These are phyloP conservation scores for Cyprinodon brontotheroides DNA, from an alignment of 2,113 vertebrate genomes.

Conservation along the genomic window DNA sequence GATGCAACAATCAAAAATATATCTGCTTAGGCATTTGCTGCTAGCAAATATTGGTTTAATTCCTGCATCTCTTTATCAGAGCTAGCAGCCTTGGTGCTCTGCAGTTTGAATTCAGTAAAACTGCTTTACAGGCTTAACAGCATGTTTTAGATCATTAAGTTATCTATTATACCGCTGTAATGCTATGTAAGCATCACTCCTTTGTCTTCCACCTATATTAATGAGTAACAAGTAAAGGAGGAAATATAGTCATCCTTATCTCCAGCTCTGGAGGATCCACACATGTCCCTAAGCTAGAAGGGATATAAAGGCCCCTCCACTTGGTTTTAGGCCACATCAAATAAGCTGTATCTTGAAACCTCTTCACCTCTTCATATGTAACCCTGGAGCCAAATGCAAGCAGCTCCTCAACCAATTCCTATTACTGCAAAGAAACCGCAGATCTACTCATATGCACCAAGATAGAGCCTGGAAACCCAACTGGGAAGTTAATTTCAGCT, in stretches of 20 bases:
- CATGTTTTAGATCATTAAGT: neutral
- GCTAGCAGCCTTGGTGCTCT: neutral
- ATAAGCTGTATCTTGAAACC: neutral
- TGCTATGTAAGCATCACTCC: too few relatives aligned
- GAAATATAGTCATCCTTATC: neutral
- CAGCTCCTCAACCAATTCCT: too few relatives aligned
- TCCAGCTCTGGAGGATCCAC: neutral
- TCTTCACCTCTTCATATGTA: neutral
- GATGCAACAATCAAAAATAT: neutral
- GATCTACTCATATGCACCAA: too few relatives aligned
- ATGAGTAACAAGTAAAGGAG: neutral
- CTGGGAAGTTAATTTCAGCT: too few relatives aligned
- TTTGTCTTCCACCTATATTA: neutral
- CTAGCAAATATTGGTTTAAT: neutral
- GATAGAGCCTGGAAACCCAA: too few relatives aligned
- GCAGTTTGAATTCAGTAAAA: neutral
- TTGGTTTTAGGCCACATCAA: neutral
- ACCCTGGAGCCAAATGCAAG: neutral
- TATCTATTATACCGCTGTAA: too few relatives aligned
- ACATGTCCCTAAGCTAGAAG: neutral
- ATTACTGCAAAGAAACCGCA: too few relatives aligned
- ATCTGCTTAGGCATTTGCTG: neutral
- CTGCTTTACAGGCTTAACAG: neutral
- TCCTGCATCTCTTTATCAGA: neutral
- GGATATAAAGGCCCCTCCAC: neutral